Base-by-base conservation (phyloP, 2,888 invertebrate species). In the Cactoblastis cactorum region DNA sequence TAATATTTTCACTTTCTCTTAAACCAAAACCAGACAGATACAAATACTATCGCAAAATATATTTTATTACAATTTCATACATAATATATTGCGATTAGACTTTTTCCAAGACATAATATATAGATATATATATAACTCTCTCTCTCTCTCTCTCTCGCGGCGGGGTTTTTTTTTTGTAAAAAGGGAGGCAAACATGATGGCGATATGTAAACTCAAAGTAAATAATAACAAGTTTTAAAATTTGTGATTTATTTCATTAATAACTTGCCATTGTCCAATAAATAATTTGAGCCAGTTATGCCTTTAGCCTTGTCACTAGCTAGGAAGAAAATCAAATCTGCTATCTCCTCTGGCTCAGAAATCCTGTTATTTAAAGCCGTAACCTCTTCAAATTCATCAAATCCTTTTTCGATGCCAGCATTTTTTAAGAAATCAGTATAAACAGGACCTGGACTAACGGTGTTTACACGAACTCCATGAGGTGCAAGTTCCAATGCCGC, bases 401-500 rank as follows among this genome's bases (percentile, higher is more conserved):
- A 3, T 0, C 55, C 56, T 6, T 39, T n/a, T 3, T 49, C 19
- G 1, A 48, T 3, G 1, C 55, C 56, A 8, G 55, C 18, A 46
- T 52, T 52, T 0, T 51, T 51, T 0, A 56, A 92, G 89, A 83
- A 55, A 95, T 72, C 62, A 2, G 97, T 74, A 3, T 35, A 50
- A 0, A 72, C 71, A 0, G 67, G 69, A 1, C 74, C 75, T 17
- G 75, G 75, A 32, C 67, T 73, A 0, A 75, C 53, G 1, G 59
- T 51, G 39, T 77, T 76, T 0, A 96, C 96, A 45, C 97, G 90
- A 0, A 97, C 94, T 53, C 93, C 92, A 67, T 92, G 92, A 0
- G 89, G 56, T 17, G 94, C 94, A 33, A 96, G 76, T 66, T 95
- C 97, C 39, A 96, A 74, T 1, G 77, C 77, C 6, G 57, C 56